These are phyloP conservation scores for Crocidura indochinensis DNA, from an alignment of 2,797 vertebrate species.

Conservation along the genomic window DNA sequence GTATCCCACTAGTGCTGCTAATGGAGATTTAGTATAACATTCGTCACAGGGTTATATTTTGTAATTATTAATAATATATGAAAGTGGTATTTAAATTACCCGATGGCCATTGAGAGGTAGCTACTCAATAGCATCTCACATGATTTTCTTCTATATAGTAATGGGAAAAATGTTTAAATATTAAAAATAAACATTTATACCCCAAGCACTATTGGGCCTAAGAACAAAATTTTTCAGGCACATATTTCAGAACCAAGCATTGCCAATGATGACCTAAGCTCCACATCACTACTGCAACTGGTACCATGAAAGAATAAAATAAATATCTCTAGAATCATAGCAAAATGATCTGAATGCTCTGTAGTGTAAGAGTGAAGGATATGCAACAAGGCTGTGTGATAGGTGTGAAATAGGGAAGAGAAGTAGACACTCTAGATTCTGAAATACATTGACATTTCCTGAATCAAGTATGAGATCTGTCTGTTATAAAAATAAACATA, in stretches of 20 bases:
- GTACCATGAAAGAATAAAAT: no score
- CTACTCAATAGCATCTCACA: background rate
- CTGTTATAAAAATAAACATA: background rate
- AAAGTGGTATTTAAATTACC: background rate
- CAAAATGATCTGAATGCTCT: no score
- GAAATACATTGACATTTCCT: background rate
- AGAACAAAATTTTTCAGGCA: no score
- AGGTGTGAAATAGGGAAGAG: background rate
- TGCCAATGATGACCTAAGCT: no score
- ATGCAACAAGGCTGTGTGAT: background rate
- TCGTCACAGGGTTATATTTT: constrained; percentile 9
- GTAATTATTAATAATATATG: constrained; percentile 51
- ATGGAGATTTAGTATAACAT: background rate
- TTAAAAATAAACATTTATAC: no score
- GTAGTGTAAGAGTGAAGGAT: background rate
- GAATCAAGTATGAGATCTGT: background rate
- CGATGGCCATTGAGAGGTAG: background rate
- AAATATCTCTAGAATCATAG: no score
- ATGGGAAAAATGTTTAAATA: background rate
- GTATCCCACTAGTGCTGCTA: background rate
- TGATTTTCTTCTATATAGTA: background rate
- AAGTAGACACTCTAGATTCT: background rate
- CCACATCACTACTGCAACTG: no score
- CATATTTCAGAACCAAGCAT: no score
- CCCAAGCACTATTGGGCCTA: no score